Conservation (phyloP, 2,113 vertebrate species). For the Seriola rivoliana region DNA sequence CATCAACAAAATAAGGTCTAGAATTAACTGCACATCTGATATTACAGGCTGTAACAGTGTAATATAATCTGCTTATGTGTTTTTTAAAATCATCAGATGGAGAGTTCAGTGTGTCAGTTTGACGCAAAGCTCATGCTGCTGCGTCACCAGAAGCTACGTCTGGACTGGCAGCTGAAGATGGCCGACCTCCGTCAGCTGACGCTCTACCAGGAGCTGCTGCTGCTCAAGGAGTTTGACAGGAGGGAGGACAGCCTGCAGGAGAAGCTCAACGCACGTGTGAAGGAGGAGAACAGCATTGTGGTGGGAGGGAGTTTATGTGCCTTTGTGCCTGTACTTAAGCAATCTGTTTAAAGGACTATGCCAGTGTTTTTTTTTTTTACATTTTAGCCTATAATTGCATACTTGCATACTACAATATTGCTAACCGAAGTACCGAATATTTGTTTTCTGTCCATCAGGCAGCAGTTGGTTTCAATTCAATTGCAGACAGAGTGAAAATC, state of each 20-base stretch:
- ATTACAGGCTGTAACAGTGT: not conserved
- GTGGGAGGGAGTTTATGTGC: slow-evolving; percentile 47
- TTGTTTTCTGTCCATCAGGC: no score
- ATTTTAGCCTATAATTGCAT: no score
- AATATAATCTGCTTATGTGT: not conserved
- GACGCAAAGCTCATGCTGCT: slow-evolving; percentile 89
- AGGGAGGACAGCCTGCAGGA: slow-evolving; percentile 88
- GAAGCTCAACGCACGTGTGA: slow-evolving; percentile 75
- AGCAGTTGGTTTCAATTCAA: no score
- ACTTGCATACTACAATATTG: no score
- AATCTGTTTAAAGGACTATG: not conserved
- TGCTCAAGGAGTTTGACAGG: slow-evolving; percentile 89
- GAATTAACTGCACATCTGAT: not conserved
- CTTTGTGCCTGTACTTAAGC: not conserved
- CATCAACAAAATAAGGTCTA: not conserved
- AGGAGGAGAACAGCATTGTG: slow-evolving; percentile 77
- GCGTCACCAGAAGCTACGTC: slow-evolving; percentile 86
- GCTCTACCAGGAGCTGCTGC: slow-evolving; percentile 89
- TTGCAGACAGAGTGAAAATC: no score
- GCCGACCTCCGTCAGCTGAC: slow-evolving; percentile 88
- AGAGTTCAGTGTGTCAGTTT: slow-evolving; percentile 82
- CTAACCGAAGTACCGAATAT: no score
- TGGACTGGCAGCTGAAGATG: slow-evolving; percentile 89
- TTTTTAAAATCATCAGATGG: slow-evolving; percentile 83
- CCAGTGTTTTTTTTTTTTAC: not conserved